Evolutionary conservation across 2,888 invertebrate genomes (phyloP), one percentile per base, ranked within the genome.

Genomic region (Tetragnatha montana): DNA sequence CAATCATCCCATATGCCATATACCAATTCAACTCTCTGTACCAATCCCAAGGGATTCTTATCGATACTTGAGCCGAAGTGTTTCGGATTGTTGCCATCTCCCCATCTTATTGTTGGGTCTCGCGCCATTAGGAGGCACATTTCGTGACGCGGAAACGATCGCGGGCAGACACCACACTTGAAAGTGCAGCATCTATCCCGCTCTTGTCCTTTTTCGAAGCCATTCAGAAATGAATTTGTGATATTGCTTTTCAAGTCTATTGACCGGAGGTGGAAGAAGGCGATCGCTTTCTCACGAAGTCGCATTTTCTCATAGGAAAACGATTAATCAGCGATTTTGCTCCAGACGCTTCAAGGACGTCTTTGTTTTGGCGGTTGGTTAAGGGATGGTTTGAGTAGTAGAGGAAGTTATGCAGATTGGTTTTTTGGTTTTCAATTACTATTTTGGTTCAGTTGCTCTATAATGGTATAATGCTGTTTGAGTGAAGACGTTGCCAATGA

Each of bases 71-170:
- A 60, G 47, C 74, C 60, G 51, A 50, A 74, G 60, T 83, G 75
- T 83, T 75, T 83, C 76, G 69, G 83, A 76, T 83, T 83, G 75
- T 84, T 84, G 75, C 51, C 70, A 8, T 76, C 47, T 47, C 69
- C 69, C 69, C 49, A 76, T 84, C 75, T 73, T 49, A 74, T 84
- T 84, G 83, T 76, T 84, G 68, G 17, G 22, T 47, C 51, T 74
- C 73, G 81, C 35, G 21, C 81, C 81, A 70, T 81, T 87, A 75
- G 22, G 74, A 50, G 19, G 76, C 19, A 21, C 22, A 87, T 21
- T 76, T 87, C 87, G 87, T 87, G 87, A 87, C 81, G 87, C 87
- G 87, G 87, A 87, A 87, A 87, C 70, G 69, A 50, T 76, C 68
- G 10, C 49, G 35, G 35, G 60, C 22, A 74, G 71, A 74, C 73